Conservation (phyloP, 1,140 invertebrate genomes). For the Reticulitermes speratus region DNA sequence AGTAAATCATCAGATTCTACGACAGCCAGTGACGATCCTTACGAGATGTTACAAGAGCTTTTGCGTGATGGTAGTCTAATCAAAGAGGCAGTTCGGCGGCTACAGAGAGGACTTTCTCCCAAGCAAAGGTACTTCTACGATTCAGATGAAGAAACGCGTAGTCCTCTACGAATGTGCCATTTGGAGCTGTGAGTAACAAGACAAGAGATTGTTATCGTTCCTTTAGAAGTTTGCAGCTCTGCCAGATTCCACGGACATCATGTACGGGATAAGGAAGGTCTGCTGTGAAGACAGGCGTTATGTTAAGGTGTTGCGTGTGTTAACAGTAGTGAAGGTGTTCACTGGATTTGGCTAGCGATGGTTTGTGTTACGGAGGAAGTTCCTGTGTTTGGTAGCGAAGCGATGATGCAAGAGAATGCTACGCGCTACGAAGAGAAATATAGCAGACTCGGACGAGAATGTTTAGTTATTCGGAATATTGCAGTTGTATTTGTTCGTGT, state of each 20-base stretch:
- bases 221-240: background rate
- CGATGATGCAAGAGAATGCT: background rate
- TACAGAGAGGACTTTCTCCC: constrained; percentile 55
- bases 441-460: background rate
- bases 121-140: constrained; percentile 54
- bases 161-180: constrained; percentile 36
- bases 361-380: background rate
- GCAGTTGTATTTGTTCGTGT: background rate
- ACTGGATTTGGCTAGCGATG: background rate
- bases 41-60: constrained; percentile 63
- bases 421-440: background rate
- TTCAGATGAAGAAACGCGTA: constrained; percentile 51
- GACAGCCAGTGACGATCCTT: constrained; percentile 57
- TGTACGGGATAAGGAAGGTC: background rate
- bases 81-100: constrained; percentile 66
- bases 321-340: background rate
- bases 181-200: constrained; percentile 32
- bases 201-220: constrained; percentile 14
- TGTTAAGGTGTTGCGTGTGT: background rate
- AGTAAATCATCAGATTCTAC: constrained; percentile 34
- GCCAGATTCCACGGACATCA: background rate
- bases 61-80: constrained; percentile 65
- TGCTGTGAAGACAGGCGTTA: background rate
- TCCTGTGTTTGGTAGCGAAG: background rate
- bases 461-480: background rate